Evolutionary conservation across 2,797 vertebrate species (phyloP), one percentile per base, ranked within the genome.

Genomic region (Pantherophis alleghaniensis): DNA sequence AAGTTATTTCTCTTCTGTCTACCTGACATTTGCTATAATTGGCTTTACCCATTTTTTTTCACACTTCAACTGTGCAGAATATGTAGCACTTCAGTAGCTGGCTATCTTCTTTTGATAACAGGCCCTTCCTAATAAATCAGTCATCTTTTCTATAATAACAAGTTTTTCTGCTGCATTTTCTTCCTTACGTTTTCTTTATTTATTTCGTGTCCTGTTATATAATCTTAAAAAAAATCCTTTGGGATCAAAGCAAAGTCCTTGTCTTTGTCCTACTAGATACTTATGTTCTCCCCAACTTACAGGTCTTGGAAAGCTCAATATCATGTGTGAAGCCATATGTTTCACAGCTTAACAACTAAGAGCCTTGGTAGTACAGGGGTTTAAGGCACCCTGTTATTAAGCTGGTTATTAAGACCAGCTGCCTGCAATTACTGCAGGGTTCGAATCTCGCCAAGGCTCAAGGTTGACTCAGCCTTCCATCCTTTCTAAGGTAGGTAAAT

Each of bases 71-170:
- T 94, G 94, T 95, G 95, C 91, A 86, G 94, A 96, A 95, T 96
- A 95, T 94, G 94, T 94, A 96, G 95, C 89, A 96, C 42, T 96
- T 94, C 59, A 89, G 96, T 97, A 97, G 95, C 96, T 96, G 96
- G 93, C 97, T 96, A 96, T 96, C 96, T 96, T 95, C 94, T 96
- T 96, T 96, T 97, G 96, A 96, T 96, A 97, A 96, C 95, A 97
- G 95, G 95, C 90, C 79, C 42, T 94, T 97, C 95, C 96, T 96
- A 97, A 97, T 97, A 97, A 96, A 96, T 97, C 96, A 95, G 95
- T 97, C 96, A 97, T 94, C 91, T 92, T 96, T 95, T 92, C 95
- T 95, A 91, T 96, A 96, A 96, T 96, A 97, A 95, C 94, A 97
- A 93, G 94, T 92, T 53, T 94, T 96, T 97, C 94, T 94, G 92